Percentiles rank a stretch among this genome's conserved stretches.
These are phyloP conservation scores for Cetoscarus ocellatus DNA, from an alignment of 2,797 vertebrate genomes.

Conservation along the genomic window DNA sequence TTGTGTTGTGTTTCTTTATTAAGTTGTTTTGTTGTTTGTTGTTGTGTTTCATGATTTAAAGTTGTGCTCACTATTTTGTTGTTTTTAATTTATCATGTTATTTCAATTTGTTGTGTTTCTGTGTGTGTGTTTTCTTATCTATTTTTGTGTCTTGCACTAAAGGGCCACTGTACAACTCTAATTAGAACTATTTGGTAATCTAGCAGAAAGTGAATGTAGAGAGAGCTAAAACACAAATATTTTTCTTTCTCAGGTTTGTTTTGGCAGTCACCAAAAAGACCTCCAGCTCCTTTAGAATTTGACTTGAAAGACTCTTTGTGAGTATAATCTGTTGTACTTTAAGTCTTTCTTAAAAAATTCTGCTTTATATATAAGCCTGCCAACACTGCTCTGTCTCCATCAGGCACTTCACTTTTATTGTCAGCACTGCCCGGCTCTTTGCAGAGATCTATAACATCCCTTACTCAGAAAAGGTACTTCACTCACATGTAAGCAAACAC, in stretches of 20 bases:
- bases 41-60: no score
- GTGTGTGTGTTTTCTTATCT: no score
- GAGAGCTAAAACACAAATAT: slow-evolving; percentile 3
- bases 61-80: no score
- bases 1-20: no score
- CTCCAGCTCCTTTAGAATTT: slow-evolving; percentile 93
- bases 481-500: neutral
- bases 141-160: no score
- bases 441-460: slow-evolving; percentile 91
- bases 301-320: slow-evolving; percentile 93
- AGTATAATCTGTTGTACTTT: slow-evolving; percentile 74
- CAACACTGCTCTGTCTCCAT: slow-evolving; percentile 28
- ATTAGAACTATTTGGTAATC: neutral
- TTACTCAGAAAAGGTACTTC: slow-evolving; percentile 89
- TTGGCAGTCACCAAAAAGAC: slow-evolving; percentile 99
- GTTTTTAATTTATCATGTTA: no score
- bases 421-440: slow-evolving; percentile 92
- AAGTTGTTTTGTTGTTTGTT: no score
- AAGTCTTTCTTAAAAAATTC: neutral
- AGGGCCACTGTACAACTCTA: neutral
- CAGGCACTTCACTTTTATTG: slow-evolving; percentile 93
- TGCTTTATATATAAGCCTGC: slow-evolving; percentile 10
- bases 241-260: slow-evolving; percentile 90
- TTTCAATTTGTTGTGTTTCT: no score
- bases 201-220: neutral